phyloP scores from a whole-genome alignment of 2,888 invertebrate genomes.

The Pogonocherus hispidulus region DNA sequence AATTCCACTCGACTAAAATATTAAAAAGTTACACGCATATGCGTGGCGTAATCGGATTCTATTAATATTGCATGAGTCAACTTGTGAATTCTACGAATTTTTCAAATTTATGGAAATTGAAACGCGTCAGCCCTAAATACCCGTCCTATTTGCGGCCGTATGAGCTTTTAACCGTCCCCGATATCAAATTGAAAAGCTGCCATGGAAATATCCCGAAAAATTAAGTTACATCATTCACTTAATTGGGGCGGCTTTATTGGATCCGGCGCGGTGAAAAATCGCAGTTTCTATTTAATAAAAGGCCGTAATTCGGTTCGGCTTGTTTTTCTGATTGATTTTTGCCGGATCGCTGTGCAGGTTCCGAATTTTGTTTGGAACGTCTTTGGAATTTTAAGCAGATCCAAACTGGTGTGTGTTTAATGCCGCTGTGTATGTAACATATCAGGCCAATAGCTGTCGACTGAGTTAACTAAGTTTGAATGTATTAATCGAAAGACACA shows the following conservation, averaged over 20 bases:
- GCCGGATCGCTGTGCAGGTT: neutral
- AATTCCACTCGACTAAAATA: too few relatives aligned
- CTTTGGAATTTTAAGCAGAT: neutral
- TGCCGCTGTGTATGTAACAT: too few relatives aligned
- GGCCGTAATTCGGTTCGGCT: neutral
- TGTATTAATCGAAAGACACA: too few relatives aligned
- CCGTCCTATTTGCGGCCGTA: constrained; percentile 4
- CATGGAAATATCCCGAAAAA: constrained; percentile 30
- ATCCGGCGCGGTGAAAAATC: constrained; percentile 21
- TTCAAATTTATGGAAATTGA: constrained; percentile 31
- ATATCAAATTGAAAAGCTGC: constrained; percentile 33
- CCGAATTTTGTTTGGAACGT: neutral
- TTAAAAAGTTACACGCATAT: neutral
- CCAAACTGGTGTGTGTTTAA: neutral
- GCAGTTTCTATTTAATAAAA: constrained; percentile 15
- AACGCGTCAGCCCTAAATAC: constrained; percentile 9
- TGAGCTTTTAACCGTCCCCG: constrained; percentile 18
- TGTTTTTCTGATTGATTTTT: constrained; percentile 15
- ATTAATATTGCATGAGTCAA: constrained; percentile 13
- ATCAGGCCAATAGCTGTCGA: too few relatives aligned
- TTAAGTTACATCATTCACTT: constrained; percentile 33
- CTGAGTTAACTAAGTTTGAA: too few relatives aligned
- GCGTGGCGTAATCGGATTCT: neutral
- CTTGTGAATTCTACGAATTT: neutral
- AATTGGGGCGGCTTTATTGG: constrained; percentile 21